Evolutionary conservation across 2,113 vertebrate genomes (phyloP).

Genomic region (Onychostoma macrolepis): DNA sequence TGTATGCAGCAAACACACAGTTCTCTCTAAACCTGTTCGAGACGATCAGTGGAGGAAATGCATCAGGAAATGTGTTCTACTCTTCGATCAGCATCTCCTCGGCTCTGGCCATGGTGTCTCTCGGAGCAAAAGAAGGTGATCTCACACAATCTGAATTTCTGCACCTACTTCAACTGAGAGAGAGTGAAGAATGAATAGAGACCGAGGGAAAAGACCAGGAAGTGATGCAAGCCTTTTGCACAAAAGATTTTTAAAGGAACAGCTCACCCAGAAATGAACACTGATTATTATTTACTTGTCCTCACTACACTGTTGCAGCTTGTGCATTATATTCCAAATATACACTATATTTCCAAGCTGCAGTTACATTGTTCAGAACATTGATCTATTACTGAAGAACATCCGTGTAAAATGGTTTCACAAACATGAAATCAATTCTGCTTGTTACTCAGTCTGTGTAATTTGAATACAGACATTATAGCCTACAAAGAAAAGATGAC

Average conservation of each 20-base stretch:
- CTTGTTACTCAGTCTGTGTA: no score
- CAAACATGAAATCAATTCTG: no score
- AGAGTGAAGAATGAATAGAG: neutral
- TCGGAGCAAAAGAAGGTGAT: conserved; percentile 84
- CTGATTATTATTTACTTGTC: no score
- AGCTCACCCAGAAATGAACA: no score
- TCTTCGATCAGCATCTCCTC: conserved; percentile 85
- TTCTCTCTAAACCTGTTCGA: conserved; percentile 82
- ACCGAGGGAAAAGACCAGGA: neutral
- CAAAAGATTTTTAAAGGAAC: no score
- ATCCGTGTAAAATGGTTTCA: no score
- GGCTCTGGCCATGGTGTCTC: conserved; percentile 82
- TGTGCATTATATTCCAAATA: neutral
- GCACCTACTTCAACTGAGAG: neutral
- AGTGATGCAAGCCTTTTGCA: neutral
- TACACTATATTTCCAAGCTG: neutral
- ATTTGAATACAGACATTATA: no score
- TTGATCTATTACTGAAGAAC: neutral
- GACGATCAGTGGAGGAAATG: conserved; percentile 69
- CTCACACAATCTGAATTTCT: neutral
- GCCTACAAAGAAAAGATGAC: no score
- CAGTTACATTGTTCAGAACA: neutral
- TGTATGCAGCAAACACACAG: conserved; percentile 76
- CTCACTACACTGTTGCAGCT: neutral
- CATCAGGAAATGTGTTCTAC: conserved; percentile 76